These are phyloP conservation scores for Danio tinwini DNA, from an alignment of 2,797 vertebrate genomes.

Conservation along the genomic window DNA sequence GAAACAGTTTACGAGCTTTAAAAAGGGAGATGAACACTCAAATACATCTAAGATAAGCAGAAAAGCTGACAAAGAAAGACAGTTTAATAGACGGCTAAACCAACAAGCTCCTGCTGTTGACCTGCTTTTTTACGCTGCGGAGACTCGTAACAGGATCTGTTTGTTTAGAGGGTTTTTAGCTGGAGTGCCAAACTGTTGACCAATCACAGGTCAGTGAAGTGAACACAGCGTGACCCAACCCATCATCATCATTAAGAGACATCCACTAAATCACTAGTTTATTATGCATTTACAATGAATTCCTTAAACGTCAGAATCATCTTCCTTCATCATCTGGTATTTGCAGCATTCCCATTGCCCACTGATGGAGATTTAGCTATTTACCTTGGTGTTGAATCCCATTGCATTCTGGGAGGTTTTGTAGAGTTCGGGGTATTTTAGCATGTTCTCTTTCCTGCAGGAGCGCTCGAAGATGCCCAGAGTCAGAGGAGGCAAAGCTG, in stretches of 20 bases:
- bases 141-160: constrained; percentile 26
- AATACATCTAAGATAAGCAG: constrained; percentile 31
- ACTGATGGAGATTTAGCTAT: background rate
- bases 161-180: constrained; percentile 22
- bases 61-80: constrained; percentile 16
- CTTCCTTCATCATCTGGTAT: background rate
- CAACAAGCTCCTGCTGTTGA: constrained; percentile 20
- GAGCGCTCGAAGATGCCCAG: constrained; percentile 98
- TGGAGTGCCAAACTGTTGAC: constrained; percentile 23
- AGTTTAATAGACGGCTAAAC: constrained; percentile 33
- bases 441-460: constrained; percentile 97
- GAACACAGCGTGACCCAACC: background rate
- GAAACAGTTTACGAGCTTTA: constrained; percentile 14
- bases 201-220: constrained; percentile 1
- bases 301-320: background rate
- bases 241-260: constrained; percentile 2
- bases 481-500: constrained; percentile 94
- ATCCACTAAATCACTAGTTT: background rate
- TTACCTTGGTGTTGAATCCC: constrained; percentile 91
- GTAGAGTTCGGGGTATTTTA: constrained; percentile 97
- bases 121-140: constrained; percentile 11
- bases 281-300: background rate
- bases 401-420: constrained; percentile 97
- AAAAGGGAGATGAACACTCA: constrained; percentile 26
- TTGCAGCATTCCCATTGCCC: background rate